Evolutionary conservation across 1,140 invertebrate genomes (phyloP), one percentile per base, ranked within the genome.

Genomic region (Ceratosolen solmsi): DNA sequence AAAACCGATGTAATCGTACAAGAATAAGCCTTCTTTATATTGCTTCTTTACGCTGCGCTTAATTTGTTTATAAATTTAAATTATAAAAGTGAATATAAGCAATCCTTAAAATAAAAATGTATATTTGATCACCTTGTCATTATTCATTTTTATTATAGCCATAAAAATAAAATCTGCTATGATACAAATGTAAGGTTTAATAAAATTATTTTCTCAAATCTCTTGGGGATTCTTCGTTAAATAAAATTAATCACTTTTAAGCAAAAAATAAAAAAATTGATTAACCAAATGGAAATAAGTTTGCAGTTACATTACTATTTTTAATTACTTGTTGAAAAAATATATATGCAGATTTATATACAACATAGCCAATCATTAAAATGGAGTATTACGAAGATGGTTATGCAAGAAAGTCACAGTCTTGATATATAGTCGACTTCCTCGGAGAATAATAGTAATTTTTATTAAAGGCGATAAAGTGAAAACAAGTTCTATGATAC

Each of bases 371-470:
- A 80, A 74, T 80, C 56, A 74, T 65, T 71, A 41, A 79, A 72
- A 36, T 79, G 38, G 38, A 60, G 15, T 41, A 33, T n/a, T 36
- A n/a, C 8, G 15, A 17, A 58, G 22, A 41, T 20, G 41, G 20
- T 4, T n/a, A 20, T 17, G 30, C 38, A 46, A 46, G 51, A 54
- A 13, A 46, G 41, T 46, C 41, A 13, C 13, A 5, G 41, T 13
- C 5, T 46, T 46, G 41, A 13, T 13, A n/a, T n/a, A n/a, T n/a
- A n/a, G n/a, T n/a, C n/a, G n/a, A 33, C 41, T 81, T 70, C 75
- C 72, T 72, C 36, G 27, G 27, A 75, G 49, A 81, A 75, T 75
- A 75, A 75, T 33, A 65, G 72, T 30, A 9, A 81, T 75, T 41
- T 72, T 51, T 15, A 60, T 38, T 51, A 46, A 46, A 22, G 36